phyloP scores from a whole-genome alignment of 2,113 vertebrate genomes.

The Zosterops japonicus region DNA sequence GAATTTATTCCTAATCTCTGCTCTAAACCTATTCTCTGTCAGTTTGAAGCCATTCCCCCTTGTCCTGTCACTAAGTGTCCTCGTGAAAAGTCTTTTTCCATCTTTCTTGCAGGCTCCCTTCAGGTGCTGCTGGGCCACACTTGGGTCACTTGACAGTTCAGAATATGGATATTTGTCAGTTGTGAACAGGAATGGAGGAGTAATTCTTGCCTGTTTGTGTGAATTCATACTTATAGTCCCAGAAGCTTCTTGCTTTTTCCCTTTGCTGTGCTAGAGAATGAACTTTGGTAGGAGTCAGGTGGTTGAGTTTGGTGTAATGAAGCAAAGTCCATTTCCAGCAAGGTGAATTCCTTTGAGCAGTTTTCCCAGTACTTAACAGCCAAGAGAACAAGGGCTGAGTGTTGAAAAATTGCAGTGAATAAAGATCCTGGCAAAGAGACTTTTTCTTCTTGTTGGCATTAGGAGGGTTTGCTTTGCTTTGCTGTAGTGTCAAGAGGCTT shows the following conservation, averaged over 20 bases:
- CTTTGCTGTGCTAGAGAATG: background rate
- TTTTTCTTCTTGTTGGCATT: background rate
- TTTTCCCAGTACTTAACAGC: constrained; percentile 10
- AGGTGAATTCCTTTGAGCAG: background rate
- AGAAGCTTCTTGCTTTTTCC: background rate
- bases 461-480: background rate
- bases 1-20: background rate
- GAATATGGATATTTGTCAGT: accelerated
- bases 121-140: background rate
- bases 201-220: background rate
- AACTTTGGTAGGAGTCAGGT: background rate
- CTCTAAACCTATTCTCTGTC: background rate
- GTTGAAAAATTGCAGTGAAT: background rate
- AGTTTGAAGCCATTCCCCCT: background rate
- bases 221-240: background rate
- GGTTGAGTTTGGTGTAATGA: background rate
- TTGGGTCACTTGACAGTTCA: background rate
- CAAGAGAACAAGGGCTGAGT: constrained; percentile 2
- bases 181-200: background rate
- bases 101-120: background rate
- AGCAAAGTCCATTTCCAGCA: background rate
- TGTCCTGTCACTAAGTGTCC: background rate
- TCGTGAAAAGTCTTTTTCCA: background rate
- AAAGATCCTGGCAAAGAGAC: background rate
- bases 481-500: background rate